Conservation (phyloP, 2,888 invertebrate species). For the Himalopsyche anomala region DNA sequence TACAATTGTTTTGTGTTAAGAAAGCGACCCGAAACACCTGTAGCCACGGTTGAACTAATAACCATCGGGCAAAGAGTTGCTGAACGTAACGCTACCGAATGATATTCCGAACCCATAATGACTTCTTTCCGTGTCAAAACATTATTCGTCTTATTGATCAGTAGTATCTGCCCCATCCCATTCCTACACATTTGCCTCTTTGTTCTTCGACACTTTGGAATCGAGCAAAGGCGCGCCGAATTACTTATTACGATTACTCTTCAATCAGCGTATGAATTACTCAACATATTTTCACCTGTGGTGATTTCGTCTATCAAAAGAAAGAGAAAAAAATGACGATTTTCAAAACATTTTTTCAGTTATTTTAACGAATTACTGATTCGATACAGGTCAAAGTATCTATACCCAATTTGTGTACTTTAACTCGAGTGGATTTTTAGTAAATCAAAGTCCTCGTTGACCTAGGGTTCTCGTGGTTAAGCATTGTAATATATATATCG, state of each 20-base stretch:
- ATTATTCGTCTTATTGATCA: conserved; percentile 64
- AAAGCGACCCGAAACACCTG: conserved; percentile 37
- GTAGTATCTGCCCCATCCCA: conserved; percentile 45
- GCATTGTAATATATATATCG: no score
- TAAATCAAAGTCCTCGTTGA: no score
- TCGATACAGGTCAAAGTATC: no score
- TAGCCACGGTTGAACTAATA: conserved; percentile 23
- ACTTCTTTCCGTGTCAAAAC: conserved; percentile 62
- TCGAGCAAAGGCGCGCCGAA: conserved; percentile 23
- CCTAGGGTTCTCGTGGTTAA: no score
- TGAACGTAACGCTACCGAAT: conserved; percentile 12
- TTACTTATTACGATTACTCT: background rate
- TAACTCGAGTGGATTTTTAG: no score
- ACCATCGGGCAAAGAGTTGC: background rate
- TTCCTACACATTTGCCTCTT: conserved; percentile 46
- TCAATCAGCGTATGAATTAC: background rate
- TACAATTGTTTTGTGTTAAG: background rate
- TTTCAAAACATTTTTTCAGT: no score
- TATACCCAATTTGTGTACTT: no score
- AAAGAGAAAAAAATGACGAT: no score
- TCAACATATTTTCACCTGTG: no score
- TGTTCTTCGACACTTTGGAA: conserved; percentile 51
- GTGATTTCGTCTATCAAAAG: no score
- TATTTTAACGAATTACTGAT: no score
- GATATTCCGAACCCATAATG: conserved; percentile 61